Conservation (phyloP, 2,113 vertebrate genomes). For the Camelus dromedarius region DNA sequence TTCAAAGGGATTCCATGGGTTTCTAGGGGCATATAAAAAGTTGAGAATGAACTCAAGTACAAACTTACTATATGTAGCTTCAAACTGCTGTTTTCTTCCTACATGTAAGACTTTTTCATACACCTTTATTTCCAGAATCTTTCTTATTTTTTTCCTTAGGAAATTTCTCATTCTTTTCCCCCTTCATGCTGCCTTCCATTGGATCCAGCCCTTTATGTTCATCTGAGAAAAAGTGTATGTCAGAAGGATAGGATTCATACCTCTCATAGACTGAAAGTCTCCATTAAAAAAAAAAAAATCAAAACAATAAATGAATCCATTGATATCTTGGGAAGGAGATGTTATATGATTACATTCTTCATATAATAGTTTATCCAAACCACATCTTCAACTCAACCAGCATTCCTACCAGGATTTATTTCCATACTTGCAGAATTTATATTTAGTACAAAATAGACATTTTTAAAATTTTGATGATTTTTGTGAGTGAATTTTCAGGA, state of each 20-base stretch:
- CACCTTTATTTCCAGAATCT: neutral
- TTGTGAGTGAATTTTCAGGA: neutral
- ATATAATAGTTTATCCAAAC: neutral
- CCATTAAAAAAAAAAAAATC: neutral
- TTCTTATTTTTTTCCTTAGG: neutral
- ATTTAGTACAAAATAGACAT: neutral
- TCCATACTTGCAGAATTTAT: neutral
- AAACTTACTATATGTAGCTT: neutral
- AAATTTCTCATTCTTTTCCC: neutral
- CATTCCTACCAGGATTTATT: neutral
- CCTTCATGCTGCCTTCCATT: neutral
- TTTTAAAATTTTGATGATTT: neutral
- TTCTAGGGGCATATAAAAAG: neutral
- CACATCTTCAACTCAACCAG: neutral
- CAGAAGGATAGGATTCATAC: neutral
- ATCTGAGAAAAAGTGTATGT: neutral
- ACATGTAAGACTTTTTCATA: neutral
- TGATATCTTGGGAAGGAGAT: neutral
- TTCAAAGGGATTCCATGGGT: neutral
- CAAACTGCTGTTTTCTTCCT: neutral
- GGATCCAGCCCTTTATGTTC: neutral
- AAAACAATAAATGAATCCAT: neutral
- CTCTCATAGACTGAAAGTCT: neutral
- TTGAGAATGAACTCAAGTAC: neutral
- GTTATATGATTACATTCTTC: neutral